Conservation (phyloP, 1,140 invertebrate genomes). For the Drosophila hydei region DNA sequence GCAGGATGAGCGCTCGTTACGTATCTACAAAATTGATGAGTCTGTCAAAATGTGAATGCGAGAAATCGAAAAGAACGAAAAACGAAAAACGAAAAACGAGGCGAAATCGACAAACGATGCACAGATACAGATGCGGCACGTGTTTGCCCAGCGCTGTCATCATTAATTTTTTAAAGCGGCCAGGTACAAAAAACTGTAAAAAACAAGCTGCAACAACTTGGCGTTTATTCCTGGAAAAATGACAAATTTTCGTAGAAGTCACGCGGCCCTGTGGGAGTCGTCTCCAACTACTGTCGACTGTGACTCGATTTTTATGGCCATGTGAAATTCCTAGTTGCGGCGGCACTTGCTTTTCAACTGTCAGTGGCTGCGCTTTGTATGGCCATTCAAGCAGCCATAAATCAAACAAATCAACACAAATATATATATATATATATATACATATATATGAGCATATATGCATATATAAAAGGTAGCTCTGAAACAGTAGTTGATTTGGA, state of each 20-base stretch:
- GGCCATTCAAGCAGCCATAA: slow-evolving; percentile 74
- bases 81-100: no score
- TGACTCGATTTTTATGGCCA: slow-evolving; percentile 53
- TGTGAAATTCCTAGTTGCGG: slow-evolving; percentile 76
- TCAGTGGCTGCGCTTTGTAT: slow-evolving; percentile 77
- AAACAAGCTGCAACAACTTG: slow-evolving; percentile 17
- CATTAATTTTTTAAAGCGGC: slow-evolving; percentile 78
- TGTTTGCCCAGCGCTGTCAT: slow-evolving; percentile 70
- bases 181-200: slow-evolving; percentile 39
- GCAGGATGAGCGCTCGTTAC: slow-evolving; percentile 13
- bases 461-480: neutral
- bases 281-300: neutral
- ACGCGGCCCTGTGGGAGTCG: slow-evolving; percentile 43
- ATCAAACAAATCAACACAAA: slow-evolving; percentile 55
- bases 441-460: neutral
- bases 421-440: neutral
- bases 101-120: slow-evolving; percentile 15
- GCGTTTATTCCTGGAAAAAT: slow-evolving; percentile 63
- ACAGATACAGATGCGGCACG: slow-evolving; percentile 48
- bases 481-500: slow-evolving; percentile 82
- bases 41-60: slow-evolving; percentile 83
- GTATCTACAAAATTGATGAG: slow-evolving; percentile 84
- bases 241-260: slow-evolving; percentile 79
- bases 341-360: slow-evolving; percentile 72
- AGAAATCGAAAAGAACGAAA: slow-evolving; percentile 20